Percentiles rank a stretch among this genome's conserved stretches.
Evolutionary conservation across 2,888 invertebrate species (phyloP).

Genomic region (Lomographa bimaculata): DNA sequence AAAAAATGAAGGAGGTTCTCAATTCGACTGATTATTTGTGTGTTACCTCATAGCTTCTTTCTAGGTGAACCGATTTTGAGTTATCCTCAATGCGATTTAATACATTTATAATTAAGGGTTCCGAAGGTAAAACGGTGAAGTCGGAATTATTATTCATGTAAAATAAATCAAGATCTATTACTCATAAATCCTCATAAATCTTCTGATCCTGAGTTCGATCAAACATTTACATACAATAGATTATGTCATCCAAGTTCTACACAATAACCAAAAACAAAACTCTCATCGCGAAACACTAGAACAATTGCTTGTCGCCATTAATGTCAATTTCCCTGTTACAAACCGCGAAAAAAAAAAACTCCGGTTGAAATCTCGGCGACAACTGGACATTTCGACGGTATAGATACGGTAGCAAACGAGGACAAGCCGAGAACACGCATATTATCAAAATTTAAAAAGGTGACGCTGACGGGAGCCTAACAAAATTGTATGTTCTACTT

Average conservation of each 20-base stretch:
- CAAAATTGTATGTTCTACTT: too few relatives aligned
- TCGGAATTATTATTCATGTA: too few relatives aligned
- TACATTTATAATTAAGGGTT: too few relatives aligned
- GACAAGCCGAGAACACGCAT: background rate
- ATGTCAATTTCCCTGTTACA: constrained; percentile 1
- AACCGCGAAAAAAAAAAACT: constrained; percentile 1
- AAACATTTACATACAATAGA: constrained; percentile 1
- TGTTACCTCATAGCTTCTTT: too few relatives aligned
- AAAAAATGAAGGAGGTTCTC: too few relatives aligned
- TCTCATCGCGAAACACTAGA: background rate
- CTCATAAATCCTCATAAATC: too few relatives aligned
- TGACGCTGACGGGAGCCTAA: background rate
- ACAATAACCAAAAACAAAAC: background rate
- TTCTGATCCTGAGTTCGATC: too few relatives aligned
- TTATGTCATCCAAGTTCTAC: background rate
- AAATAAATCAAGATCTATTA: too few relatives aligned
- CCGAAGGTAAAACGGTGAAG: too few relatives aligned
- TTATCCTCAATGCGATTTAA: too few relatives aligned
- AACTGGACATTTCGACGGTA: constrained; percentile 8
- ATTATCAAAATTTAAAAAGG: constrained; percentile 2
- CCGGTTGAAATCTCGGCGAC: constrained; percentile 3
- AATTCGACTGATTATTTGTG: too few relatives aligned
- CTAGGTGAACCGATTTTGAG: too few relatives aligned
- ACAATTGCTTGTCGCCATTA: constrained; percentile 8
- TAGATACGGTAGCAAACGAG: constrained; percentile 7